A percentile compares a stretch with the other conserved stretches of the same genome.
Evolutionary conservation across 2,113 vertebrate genomes (phyloP).

Genomic region (Accipiter cooperii): DNA sequence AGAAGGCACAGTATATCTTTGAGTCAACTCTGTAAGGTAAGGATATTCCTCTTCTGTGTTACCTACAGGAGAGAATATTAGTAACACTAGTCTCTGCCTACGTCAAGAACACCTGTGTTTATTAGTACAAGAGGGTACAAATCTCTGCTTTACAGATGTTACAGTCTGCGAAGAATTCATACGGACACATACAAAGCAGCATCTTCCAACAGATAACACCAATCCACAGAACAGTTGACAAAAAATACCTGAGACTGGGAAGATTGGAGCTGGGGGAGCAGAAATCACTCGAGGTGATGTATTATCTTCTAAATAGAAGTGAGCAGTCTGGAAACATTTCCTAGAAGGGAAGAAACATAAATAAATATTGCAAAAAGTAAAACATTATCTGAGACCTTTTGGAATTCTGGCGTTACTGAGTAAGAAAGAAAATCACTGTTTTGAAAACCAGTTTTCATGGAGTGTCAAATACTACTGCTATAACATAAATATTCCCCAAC

Average conservation of each 20-base stretch:
- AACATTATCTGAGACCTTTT: background rate
- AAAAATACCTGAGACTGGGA: constrained; percentile 85
- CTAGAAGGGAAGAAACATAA: constrained; percentile 68
- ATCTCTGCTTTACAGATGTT: background rate
- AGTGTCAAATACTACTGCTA: background rate
- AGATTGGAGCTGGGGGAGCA: constrained; percentile 79
- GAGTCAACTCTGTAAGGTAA: background rate
- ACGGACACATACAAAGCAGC: background rate
- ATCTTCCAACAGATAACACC: background rate
- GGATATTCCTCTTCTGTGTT: background rate
- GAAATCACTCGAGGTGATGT: constrained; percentile 87
- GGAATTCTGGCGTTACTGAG: background rate
- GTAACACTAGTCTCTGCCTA: background rate
- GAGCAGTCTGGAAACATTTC: constrained; percentile 96
- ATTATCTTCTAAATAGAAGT: constrained; percentile 94
- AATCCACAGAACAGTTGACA: background rate
- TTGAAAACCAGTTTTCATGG: background rate
- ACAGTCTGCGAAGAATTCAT: background rate
- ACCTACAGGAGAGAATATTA: background rate
- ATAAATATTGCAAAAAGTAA: background rate
- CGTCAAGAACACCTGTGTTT: background rate
- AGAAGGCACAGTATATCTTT: background rate
- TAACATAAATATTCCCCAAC: background rate
- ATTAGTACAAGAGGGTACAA: background rate
- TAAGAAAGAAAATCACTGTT: background rate